These are phyloP conservation scores for Scalopus aquaticus DNA, from an alignment of 2,113 vertebrate genomes.

Conservation along the genomic window DNA sequence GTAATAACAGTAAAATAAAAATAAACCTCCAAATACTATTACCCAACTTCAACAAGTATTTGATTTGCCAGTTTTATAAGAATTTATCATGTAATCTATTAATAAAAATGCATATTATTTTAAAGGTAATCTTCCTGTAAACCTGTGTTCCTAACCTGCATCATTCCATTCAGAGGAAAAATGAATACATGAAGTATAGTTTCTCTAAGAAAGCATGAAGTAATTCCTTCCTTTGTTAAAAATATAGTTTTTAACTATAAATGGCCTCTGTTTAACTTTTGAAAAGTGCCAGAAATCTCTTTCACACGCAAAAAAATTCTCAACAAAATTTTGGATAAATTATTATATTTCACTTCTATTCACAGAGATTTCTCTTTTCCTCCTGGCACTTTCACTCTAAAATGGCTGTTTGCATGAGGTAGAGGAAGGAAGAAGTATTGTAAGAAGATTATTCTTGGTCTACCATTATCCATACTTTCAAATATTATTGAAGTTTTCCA, in stretches of 20 bases:
- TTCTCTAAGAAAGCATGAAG: neutral
- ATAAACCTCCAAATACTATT: neutral
- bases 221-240: conserved; percentile 30
- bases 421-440: conserved; percentile 5
- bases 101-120: neutral
- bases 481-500: neutral
- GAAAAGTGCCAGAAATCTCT: conserved; percentile 18
- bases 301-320: neutral
- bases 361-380: neutral
- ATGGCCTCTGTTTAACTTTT: neutral
- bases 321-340: conserved; percentile 1
- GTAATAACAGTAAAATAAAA: neutral
- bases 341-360: neutral
- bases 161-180: neutral
- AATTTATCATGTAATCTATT: neutral
- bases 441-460: conserved; percentile 5
- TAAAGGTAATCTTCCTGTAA: neutral
- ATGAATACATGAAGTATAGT: neutral
- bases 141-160: neutral
- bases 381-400: neutral
- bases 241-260: neutral
- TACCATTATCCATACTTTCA: conserved; percentile 14
- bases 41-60: neutral
- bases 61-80: neutral
- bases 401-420: neutral